Percentiles rank a stretch among this genome's conserved stretches.
phyloP scores from a whole-genome alignment of 2,113 vertebrate species.

The Meriones unguiculatus region DNA sequence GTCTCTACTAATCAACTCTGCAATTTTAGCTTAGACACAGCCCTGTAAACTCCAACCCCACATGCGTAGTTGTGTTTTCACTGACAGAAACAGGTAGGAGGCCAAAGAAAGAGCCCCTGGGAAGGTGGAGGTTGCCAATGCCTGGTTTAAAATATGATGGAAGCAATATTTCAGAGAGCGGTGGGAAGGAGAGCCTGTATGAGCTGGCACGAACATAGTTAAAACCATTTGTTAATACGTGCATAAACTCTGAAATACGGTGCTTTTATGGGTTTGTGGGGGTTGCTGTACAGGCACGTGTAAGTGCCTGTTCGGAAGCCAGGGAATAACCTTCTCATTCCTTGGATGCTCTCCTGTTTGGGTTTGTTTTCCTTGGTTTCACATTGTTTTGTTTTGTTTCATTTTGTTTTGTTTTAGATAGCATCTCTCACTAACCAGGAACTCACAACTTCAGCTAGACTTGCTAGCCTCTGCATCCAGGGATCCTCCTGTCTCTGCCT shows the following conservation, averaged over 20 bases:
- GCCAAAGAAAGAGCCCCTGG: background rate
- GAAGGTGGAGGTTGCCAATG: background rate
- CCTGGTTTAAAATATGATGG: background rate
- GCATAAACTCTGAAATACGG: background rate
- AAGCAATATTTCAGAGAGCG: background rate
- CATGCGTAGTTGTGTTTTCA: background rate
- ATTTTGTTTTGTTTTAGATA: background rate
- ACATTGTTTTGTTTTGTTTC: too few species aligned
- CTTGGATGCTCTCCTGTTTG: background rate
- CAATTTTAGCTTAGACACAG: background rate
- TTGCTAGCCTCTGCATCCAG: background rate
- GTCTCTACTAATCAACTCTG: background rate
- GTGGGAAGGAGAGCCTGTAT: background rate
- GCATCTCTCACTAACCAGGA: background rate
- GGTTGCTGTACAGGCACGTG: too few species aligned
- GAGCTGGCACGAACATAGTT: background rate
- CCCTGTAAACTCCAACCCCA: background rate
- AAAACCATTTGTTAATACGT: background rate
- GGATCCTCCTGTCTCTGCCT: background rate
- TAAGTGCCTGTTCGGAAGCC: background rate
- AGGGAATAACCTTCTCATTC: background rate
- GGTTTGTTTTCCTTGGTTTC: background rate
- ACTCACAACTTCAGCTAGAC: background rate
- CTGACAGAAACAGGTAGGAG: background rate
- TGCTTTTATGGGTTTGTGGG: background rate